Evolutionary conservation across 2,888 invertebrate species (phyloP), one percentile per base, ranked within the genome.

Genomic region (Megastigmus dorsalis): DNA sequence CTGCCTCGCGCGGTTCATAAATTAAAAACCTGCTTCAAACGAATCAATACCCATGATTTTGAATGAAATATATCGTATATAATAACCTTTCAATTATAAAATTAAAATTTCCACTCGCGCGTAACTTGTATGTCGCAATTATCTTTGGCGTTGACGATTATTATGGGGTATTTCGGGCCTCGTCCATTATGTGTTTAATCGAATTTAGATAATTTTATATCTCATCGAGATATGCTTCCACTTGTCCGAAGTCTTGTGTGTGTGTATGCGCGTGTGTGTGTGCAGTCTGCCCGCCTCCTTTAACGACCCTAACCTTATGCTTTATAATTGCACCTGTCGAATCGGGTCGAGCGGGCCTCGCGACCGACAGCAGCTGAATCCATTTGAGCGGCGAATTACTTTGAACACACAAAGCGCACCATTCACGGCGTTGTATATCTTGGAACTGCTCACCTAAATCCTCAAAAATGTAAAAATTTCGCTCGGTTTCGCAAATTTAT

Each of bases 241-340:
- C 28, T 43, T 30, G 30, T 43, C 13, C 33, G 15, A 45, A 36
- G 66, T 2, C 54, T 52, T 1, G 9, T 50, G 43, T 43, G 52
- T n/a, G n/a, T n/a, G 1, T 52, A 59, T 1, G 9, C 57, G 43
- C 52, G 52, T n/a, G n/a, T n/a, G n/a, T n/a, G n/a, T n/a, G n/a
- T n/a, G n/a, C n/a, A n/a, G n/a, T n/a, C n/a, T n/a, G n/a, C n/a
- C n/a, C 43, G 18, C 72, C 38, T 28, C 15, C 59, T 38, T 60
- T 71, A 55, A 54, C 38, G 63, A 63, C 28, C 48, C 60, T 70
- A 33, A 26, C 26, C 59, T 50, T 54, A 55, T 36, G 7, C 50
- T 41, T 54, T 54, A 55, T 75, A 75, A 75, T 75, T 75, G 70
- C 75, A 70, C 70, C 75, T 75, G 75, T 70, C 70, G 70, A 75